Evolutionary conservation across 2,113 vertebrate genomes (phyloP).

Genomic region (Oryzias celebensis): DNA sequence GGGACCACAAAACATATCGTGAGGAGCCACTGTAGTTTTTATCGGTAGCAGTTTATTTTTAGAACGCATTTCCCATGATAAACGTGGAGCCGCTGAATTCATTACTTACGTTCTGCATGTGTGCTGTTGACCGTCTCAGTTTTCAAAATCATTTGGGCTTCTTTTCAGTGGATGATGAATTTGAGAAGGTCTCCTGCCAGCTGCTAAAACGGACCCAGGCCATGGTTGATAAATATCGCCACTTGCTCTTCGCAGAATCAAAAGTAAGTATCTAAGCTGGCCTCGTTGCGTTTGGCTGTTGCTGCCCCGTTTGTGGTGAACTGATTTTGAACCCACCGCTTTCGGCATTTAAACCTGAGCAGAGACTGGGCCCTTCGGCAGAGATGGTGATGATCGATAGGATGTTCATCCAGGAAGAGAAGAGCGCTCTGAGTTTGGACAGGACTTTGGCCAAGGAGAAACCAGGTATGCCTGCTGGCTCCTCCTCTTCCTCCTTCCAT

Average conservation of each 20-base stretch:
- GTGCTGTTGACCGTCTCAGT: not conserved
- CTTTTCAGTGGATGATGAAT: conserved; percentile 88
- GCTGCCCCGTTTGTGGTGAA: conserved; percentile 6
- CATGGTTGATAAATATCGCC: conserved; percentile 93
- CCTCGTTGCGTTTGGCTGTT: not conserved
- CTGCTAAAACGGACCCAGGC: conserved; percentile 89
- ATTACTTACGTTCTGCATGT: not conserved
- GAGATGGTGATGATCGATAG: conserved; percentile 98
- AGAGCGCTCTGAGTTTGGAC: conserved; percentile 85
- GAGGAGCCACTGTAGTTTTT: no score
- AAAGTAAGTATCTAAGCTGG: conserved; percentile 78
- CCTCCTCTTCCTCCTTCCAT: not conserved
- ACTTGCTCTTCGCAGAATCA: conserved; percentile 90
- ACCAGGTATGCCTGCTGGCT: conserved; percentile 77
- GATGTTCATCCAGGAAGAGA: conserved; percentile 97
- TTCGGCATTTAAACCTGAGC: conserved; percentile 47
- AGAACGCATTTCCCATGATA: no score
- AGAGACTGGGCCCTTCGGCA: conserved; percentile 91
- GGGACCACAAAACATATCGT: no score
- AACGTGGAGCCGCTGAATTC: no score
- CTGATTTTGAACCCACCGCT: conserved; percentile 46
- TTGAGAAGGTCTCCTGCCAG: conserved; percentile 87
- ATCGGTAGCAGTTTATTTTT: no score
- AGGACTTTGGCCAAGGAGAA: conserved; percentile 89
- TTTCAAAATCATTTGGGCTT: not conserved